Conservation (phyloP, 1,140 invertebrate species). For the Trachelipus rathkii region DNA sequence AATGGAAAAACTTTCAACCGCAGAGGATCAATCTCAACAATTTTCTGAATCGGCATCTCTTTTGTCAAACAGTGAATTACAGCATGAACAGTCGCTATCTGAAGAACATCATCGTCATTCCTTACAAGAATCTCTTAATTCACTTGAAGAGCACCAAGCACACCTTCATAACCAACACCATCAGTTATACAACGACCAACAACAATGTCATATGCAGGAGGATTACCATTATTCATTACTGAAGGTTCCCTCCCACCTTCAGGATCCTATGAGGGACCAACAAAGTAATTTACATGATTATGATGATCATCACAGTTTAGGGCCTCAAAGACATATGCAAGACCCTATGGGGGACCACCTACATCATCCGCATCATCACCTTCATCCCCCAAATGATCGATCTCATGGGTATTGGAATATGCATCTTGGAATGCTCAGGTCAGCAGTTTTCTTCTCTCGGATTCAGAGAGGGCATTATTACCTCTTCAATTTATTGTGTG, state of each 20-base stretch:
- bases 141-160: neutral
- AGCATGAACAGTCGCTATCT: neutral
- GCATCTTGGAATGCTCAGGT: constrained; percentile 11
- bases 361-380: neutral
- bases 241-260: neutral
- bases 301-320: neutral
- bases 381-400: neutral
- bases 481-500: neutral
- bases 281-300: neutral
- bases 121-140: neutral
- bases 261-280: neutral
- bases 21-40: neutral
- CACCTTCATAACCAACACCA: constrained; percentile 4
- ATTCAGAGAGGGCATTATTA: neutral
- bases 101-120: neutral
- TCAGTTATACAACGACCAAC: neutral
- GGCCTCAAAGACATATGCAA: neutral
- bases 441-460: neutral
- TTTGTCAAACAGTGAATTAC: neutral
- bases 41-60: neutral
- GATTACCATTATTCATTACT: neutral
- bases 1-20: neutral
- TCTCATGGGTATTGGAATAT: constrained; percentile 7
- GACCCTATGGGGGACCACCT: neutral
- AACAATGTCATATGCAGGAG: neutral